Evolutionary conservation across 1,140 invertebrate species (phyloP).

Genomic region (Lamellibrachia luymesi): DNA sequence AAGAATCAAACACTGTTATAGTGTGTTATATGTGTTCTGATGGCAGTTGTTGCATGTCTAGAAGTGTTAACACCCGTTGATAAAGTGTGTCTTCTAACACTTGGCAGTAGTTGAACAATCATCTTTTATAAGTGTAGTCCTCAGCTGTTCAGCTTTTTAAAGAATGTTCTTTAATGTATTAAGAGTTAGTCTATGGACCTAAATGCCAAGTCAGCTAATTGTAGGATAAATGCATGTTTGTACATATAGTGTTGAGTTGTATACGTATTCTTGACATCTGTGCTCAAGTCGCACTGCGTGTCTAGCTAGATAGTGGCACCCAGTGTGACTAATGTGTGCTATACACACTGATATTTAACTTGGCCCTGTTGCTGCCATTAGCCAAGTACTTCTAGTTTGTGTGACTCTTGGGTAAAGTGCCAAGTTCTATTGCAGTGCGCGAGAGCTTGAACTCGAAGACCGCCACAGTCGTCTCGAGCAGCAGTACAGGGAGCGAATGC

Average conservation of each 20-base stretch:
- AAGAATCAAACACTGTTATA: not conserved
- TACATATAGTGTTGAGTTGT: too few species aligned
- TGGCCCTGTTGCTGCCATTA: too few species aligned
- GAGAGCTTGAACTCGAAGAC: slow-evolving; percentile 83
- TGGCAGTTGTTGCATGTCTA: not conserved
- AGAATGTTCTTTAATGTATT: not conserved
- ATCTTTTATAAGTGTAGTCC: not conserved
- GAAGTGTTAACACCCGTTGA: not conserved
- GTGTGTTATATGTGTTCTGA: not conserved
- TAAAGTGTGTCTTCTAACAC: not conserved
- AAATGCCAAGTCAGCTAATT: too few species aligned
- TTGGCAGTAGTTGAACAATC: not conserved
- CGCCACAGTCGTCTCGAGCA: slow-evolving; percentile 76
- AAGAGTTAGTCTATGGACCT: too few species aligned
- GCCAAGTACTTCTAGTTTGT: not conserved
- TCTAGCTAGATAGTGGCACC: not conserved
- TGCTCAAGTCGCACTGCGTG: too few species aligned
- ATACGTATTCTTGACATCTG: too few species aligned
- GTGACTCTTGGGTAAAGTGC: not conserved
- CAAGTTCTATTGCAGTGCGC: slow-evolving; percentile 59
- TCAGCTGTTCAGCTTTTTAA: not conserved
- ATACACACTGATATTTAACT: too few species aligned
- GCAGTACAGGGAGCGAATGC: slow-evolving; percentile 71
- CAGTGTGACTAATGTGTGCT: not conserved
- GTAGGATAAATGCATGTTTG: too few species aligned